These are phyloP conservation scores for Coptotermes formosanus DNA, from an alignment of 1,140 invertebrate species.

Conservation along the genomic window DNA sequence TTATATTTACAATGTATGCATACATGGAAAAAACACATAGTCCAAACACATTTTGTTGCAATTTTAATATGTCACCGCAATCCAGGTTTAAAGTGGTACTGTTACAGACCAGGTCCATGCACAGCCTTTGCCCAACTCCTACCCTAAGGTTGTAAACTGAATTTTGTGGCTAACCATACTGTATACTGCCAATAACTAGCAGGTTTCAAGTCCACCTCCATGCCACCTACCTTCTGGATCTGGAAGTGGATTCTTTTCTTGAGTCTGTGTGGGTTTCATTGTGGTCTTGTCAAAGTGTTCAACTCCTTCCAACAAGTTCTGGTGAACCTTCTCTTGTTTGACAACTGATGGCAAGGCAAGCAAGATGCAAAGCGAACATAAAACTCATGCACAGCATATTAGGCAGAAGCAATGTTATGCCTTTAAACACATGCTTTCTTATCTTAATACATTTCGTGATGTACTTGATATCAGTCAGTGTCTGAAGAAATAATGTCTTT, in stretches of 20 bases:
- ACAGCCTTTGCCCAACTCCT: too few species aligned
- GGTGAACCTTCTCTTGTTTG: conserved; percentile 80
- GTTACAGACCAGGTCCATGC: too few species aligned
- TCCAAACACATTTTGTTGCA: too few species aligned
- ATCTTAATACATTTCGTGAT: background rate
- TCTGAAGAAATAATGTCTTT: too few species aligned
- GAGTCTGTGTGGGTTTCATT: conserved; percentile 88
- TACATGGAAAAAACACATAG: too few species aligned
- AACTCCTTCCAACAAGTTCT: conserved; percentile 80
- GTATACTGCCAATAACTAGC: background rate
- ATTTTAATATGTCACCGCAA: too few species aligned
- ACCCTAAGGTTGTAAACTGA: too few species aligned
- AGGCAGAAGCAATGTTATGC: conserved; percentile 7
- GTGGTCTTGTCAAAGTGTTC: conserved; percentile 77
- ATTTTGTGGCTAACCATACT: too few species aligned
- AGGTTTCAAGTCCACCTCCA: conserved; percentile 4
- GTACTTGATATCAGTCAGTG: too few species aligned
- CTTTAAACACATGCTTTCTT: background rate
- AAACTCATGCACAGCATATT: background rate
- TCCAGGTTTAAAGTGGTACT: too few species aligned
- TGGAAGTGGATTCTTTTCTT: conserved; percentile 90
- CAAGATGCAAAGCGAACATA: conserved; percentile 19
- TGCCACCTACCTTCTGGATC: conserved; percentile 83
- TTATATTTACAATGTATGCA: too few species aligned
- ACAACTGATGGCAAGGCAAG: conserved; percentile 61